Evolutionary conservation across 2,797 vertebrate species (phyloP).

Genomic region (Nasua narica): DNA sequence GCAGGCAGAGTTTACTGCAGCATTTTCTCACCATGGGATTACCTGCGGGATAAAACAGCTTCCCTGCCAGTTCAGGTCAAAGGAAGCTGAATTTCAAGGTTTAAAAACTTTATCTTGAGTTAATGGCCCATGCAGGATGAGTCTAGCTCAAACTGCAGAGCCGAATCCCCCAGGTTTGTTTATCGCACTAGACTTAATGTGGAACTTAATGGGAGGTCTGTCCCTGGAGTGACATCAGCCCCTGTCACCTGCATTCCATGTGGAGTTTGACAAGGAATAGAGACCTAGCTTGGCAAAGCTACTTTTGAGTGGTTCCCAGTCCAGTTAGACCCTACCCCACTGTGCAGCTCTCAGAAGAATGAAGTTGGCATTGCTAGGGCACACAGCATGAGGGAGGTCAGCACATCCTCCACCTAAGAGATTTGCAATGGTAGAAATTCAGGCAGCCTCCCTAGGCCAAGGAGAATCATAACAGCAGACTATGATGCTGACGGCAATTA

Average conservation of each 20-base stretch:
- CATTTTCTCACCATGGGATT: neutral
- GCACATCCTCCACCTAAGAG: neutral
- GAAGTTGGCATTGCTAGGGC: neutral
- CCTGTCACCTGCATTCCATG: neutral
- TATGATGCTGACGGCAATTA: constrained; percentile 45
- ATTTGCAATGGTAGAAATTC: constrained; percentile 52
- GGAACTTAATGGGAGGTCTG: neutral
- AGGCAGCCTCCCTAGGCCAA: constrained; percentile 42
- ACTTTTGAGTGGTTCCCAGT: neutral
- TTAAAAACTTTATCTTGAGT: neutral
- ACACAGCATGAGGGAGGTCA: constrained; percentile 52
- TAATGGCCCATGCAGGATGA: neutral
- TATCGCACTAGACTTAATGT: neutral
- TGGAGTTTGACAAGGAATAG: neutral
- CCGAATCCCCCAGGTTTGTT: neutral
- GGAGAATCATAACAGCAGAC: constrained; percentile 56
- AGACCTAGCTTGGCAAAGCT: neutral
- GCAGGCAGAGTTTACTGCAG: neutral
- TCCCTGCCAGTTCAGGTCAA: neutral
- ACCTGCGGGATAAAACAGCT: neutral
- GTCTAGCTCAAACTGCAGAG: neutral
- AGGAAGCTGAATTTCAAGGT: neutral
- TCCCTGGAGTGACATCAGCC: neutral
- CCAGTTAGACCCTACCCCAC: neutral
- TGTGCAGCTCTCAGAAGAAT: neutral